A percentile compares a stretch with the other conserved stretches of the same genome.
Conservation (phyloP, 2,888 invertebrate genomes). For the Idaea biselata region DNA sequence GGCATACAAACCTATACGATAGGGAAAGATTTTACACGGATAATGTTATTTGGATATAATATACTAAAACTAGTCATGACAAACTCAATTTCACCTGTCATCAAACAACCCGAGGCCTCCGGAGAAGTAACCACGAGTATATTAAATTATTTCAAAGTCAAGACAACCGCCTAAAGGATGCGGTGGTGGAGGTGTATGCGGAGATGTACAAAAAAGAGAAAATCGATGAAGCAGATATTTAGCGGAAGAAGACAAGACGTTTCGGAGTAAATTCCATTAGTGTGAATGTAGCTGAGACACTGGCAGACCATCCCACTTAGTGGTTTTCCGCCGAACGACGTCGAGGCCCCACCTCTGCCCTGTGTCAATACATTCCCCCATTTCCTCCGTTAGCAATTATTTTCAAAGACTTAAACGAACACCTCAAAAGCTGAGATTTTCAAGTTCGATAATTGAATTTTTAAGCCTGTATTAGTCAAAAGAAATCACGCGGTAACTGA, state of each 20-base stretch:
- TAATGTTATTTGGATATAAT: neutral
- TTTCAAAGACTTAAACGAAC: slow-evolving; percentile 23
- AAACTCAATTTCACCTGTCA: neutral
- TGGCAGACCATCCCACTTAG: slow-evolving; percentile 53
- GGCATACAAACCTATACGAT: neutral
- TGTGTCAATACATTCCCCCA: slow-evolving; percentile 35
- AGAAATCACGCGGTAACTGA: slow-evolving; percentile 32
- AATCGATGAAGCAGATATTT: slow-evolving; percentile 22
- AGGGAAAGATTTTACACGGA: neutral
- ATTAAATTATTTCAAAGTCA: neutral
- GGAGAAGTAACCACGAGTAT: neutral
- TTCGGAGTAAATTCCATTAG: slow-evolving; percentile 57
- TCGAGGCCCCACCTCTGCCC: slow-evolving; percentile 22
- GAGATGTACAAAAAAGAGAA: neutral
- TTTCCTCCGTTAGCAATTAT: slow-evolving; percentile 31
- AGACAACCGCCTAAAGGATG: neutral
- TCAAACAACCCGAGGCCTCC: neutral
- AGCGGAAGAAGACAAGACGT: slow-evolving; percentile 37
- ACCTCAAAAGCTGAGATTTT: slow-evolving; percentile 6
- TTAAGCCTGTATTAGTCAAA: slow-evolving; percentile 31
- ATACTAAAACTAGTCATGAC: neutral
- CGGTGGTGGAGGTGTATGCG: neutral
- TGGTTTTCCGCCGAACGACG: slow-evolving; percentile 45
- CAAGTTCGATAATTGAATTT: slow-evolving; percentile 32
- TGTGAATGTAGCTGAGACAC: slow-evolving; percentile 38